Percentiles rank a stretch among this genome's conserved stretches.
Conservation (phyloP, 2,797 vertebrate species). For the Ibycter americanus region DNA sequence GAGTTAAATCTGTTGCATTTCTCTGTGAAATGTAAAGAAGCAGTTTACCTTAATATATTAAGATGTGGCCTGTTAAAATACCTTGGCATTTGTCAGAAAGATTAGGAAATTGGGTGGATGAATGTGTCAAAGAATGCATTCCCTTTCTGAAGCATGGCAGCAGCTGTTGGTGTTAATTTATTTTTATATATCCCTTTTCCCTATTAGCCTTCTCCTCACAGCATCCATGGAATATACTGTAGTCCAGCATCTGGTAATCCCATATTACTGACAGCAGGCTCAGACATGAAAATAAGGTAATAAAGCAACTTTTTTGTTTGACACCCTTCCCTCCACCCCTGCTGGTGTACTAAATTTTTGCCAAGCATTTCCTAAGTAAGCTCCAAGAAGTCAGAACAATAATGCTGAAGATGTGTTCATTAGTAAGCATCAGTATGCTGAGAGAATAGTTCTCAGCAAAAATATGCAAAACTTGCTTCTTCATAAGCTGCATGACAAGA, state of each 20-base stretch:
- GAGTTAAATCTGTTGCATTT: neutral
- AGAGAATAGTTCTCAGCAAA: neutral
- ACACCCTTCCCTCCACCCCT: neutral
- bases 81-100: neutral
- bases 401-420: neutral
- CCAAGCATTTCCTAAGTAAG: neutral
- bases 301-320: neutral
- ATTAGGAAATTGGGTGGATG: neutral
- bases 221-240: conserved; percentile 95
- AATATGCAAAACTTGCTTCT: neutral
- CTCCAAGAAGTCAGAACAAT: neutral
- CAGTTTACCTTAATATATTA: neutral
- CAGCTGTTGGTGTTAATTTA: neutral
- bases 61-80: neutral
- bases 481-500: neutral
- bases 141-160: neutral
- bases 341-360: neutral
- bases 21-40: neutral
- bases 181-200: neutral
- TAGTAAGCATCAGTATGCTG: neutral
- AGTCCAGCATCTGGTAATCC: conserved; percentile 97
- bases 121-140: neutral
- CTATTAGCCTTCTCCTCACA: conserved; percentile 90
- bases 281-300: conserved; percentile 98
- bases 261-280: conserved; percentile 94